These are phyloP conservation scores for Cheilosia soror DNA, from an alignment of 2,888 invertebrate species.

Conservation along the genomic window DNA sequence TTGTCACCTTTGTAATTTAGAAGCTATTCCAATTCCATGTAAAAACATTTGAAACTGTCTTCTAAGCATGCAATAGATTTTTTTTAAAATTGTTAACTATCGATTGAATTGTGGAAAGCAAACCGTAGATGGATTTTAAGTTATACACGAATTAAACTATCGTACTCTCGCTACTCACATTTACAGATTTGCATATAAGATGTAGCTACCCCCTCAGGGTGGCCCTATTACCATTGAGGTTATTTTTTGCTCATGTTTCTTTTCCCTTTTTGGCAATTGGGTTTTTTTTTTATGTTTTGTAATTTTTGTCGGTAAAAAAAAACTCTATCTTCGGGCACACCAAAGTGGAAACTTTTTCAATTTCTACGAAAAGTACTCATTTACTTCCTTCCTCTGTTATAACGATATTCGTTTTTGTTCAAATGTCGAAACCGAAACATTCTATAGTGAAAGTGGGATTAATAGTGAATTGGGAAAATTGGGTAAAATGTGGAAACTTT, in stretches of 20 bases:
- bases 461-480: conserved; percentile 52
- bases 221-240: too few species aligned
- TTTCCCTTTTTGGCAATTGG: background rate
- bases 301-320: conserved; percentile 12
- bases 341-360: conserved; percentile 71
- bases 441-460: conserved; percentile 48
- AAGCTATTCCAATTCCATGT: too few species aligned
- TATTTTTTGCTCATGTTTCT: background rate
- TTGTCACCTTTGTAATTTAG: too few species aligned
- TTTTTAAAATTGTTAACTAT: too few species aligned
- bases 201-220: too few species aligned
- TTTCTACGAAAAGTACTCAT: conserved; percentile 67
- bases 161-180: too few species aligned
- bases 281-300: background rate
- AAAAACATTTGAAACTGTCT: too few species aligned
- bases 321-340: conserved; percentile 47
- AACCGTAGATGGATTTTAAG: too few species aligned
- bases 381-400: conserved; percentile 47
- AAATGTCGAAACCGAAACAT: conserved; percentile 58
- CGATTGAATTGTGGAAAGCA: too few species aligned
- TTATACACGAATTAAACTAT: too few species aligned
- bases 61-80: too few species aligned
- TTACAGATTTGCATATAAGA: too few species aligned
- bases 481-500: conserved; percentile 46
- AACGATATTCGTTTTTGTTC: conserved; percentile 35